Base-by-base conservation (phyloP, 2,888 invertebrate genomes). In the Archips xylosteana region DNA sequence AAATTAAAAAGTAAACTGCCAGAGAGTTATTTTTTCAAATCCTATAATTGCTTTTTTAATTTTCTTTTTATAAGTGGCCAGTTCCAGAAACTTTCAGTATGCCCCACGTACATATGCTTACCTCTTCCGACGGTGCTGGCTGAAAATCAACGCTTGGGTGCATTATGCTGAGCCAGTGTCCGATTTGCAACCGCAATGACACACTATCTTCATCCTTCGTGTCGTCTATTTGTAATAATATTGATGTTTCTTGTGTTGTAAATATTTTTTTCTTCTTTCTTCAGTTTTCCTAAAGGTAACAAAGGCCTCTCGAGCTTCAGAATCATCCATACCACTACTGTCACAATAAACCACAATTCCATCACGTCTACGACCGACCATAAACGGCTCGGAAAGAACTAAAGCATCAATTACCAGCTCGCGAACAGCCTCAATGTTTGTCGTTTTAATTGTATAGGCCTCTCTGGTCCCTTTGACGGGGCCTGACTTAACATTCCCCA, bases 401-500 rank as follows among this genome's bases (percentile, higher is more conserved):
- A 84, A 85, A 85, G 86, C 88, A 89, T 88, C 87, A 89, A 89
- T 90, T 90, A 89, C 82, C 84, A 81, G 83, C 79, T 79, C 80
- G 77, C 76, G 78, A 79, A 82, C 82, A 79, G 82, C 83, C 84
- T 83, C 85, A 84, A 82, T 91, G 88, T 92, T 91, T 92, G 89
- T 90, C 89, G 87, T 91, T 91, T 91, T 89, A 89, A 92, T 92
- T 93, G 90, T 86, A 84, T 88, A 90, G 91, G 86, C 87, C 87
- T 87, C 89, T 90, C 87, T 81, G 83, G 87, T 84, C 87, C 88
- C 89, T 92, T 90, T 89, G 91, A 88, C 87, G 85, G 83, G 85
- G 78, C 83, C 85, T 83, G 88, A 88, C 86, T 91, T 90, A 85
- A 89, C 91, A 92, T 93, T 89, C 92, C 86, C 82, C 69, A 81